Evolutionary conservation across 2,888 invertebrate species (phyloP).

Genomic region (Hydrotaea cyrtoneurina): DNA sequence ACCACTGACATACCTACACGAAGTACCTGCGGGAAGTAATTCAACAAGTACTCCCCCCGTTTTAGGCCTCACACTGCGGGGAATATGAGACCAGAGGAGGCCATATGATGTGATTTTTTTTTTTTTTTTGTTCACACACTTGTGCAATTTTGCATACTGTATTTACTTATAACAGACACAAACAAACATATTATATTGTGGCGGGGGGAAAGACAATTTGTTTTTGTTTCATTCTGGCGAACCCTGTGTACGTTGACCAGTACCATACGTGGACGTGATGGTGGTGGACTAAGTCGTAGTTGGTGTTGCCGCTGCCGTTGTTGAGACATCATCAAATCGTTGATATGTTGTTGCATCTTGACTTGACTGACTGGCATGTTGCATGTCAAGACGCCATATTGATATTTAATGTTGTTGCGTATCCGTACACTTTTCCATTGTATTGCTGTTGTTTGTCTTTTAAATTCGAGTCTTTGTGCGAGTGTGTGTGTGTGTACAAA

Average conservation of each 20-base stretch:
- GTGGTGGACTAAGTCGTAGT: neutral
- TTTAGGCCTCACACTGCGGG: neutral
- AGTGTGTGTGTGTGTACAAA: neutral
- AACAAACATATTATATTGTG: neutral
- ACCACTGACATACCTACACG: neutral
- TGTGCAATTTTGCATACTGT: constrained; percentile 29
- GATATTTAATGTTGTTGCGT: constrained; percentile 57
- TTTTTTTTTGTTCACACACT: constrained; percentile 18
- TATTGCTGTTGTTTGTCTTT: neutral
- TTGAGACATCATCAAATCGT: constrained; percentile 61
- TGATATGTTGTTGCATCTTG: constrained; percentile 54
- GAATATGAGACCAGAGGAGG: neutral
- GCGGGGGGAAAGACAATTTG: neutral
- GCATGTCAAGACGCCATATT: constrained; percentile 68
- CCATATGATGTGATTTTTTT: neutral
- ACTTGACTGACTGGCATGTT: constrained; percentile 63
- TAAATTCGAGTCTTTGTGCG: no score
- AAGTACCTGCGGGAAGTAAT: constrained; percentile 24
- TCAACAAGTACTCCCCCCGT: neutral
- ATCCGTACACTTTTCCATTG: neutral
- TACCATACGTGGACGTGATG: neutral
- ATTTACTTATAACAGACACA: neutral
- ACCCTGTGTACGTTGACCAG: neutral
- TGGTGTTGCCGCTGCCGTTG: constrained; percentile 10
- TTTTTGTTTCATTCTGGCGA: neutral